Evolutionary conservation across 2,113 vertebrate species (phyloP), one percentile per base, ranked within the genome.

Genomic region (Turnix velox): DNA sequence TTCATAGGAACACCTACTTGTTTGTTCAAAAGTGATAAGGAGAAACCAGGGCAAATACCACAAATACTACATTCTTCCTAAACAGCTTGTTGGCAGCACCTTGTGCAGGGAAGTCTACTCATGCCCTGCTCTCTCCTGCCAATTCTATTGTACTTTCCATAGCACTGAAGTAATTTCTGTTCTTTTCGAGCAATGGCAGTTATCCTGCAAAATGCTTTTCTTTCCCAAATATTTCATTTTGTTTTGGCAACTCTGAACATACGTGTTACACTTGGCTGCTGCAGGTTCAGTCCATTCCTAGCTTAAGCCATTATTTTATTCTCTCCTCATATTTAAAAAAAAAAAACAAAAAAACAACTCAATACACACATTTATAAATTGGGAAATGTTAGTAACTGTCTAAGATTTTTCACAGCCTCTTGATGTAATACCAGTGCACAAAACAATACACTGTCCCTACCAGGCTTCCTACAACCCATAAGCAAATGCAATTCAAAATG

Each of bases 401-500:
- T 52, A 37, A 3, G 12, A 52, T 83, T 89, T 85, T 49, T 42
- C 25, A 27, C 30, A 31, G n/a, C 52, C 57, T 89, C 42, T 84
- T 62, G 77, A 73, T 79, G 73, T 37, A 92, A 72, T 82, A 55
- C 63, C 46, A 84, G 37, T n/a, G 37, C 51, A 31, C 33, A 59
- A 86, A 88, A 77, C 12, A 83, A 72, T 37, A 86, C 14, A 23
- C n/a, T 80, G 62, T 89, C 40, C 55, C 39, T 83, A 40, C 28
- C n/a, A 92, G 72, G 69, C 37, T 90, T 89, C 40, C 84, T 90
- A 61, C 6, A 8, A 31, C 33, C 25, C 61, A 79, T 58, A 84
- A 94, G 91, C 55, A 94, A 89, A 92, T 76, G 52, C 68, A 87
- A 73, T 92, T 94, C 76, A 83, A 92, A 94, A 92, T 58, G 43